Percentiles rank a stretch among this genome's conserved stretches.
Evolutionary conservation across 2,888 invertebrate species (phyloP).

Genomic region (Dichetophora obliterata): DNA sequence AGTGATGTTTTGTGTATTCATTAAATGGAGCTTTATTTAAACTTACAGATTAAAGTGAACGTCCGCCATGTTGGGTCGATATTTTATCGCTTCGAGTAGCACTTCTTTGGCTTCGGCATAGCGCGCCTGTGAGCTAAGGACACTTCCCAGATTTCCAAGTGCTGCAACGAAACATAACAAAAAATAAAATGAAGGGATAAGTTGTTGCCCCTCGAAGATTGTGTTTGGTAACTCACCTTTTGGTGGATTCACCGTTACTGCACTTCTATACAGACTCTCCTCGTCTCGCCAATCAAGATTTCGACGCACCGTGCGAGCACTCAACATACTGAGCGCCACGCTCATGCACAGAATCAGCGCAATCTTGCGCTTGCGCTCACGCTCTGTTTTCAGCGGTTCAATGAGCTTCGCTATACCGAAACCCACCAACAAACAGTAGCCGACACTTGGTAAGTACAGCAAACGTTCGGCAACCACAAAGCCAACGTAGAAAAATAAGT

Average conservation of each 20-base stretch:
- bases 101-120: constrained; percentile 91
- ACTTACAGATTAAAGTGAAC: constrained; percentile 99
- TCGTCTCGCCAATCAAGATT: constrained; percentile 95
- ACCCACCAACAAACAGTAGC: constrained; percentile 90
- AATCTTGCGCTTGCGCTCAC: constrained; percentile 64
- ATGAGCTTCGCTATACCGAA: constrained; percentile 75
- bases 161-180: constrained; percentile 78
- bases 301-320: constrained; percentile 82
- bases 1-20: too few relatives aligned
- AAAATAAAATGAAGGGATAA: too few relatives aligned
- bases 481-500: constrained; percentile 97
- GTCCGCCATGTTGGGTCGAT: constrained; percentile 98
- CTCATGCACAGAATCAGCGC: constrained; percentile 67
- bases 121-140: constrained; percentile 90
- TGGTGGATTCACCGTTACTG: constrained; percentile 93
- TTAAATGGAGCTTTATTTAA: too few relatives aligned
- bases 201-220: background rate
- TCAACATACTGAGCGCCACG: constrained; percentile 77
- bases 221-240: constrained; percentile 79
- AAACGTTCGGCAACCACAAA: constrained; percentile 98
- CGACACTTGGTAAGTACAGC: constrained; percentile 95
- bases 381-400: constrained; percentile 63
- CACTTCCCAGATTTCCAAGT: constrained; percentile 96
- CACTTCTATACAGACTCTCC: constrained; percentile 92
- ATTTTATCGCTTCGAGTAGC: constrained; percentile 89